These are phyloP conservation scores for Yoshiicerus persimilis DNA, from an alignment of 1,140 invertebrate species.

Conservation along the genomic window DNA sequence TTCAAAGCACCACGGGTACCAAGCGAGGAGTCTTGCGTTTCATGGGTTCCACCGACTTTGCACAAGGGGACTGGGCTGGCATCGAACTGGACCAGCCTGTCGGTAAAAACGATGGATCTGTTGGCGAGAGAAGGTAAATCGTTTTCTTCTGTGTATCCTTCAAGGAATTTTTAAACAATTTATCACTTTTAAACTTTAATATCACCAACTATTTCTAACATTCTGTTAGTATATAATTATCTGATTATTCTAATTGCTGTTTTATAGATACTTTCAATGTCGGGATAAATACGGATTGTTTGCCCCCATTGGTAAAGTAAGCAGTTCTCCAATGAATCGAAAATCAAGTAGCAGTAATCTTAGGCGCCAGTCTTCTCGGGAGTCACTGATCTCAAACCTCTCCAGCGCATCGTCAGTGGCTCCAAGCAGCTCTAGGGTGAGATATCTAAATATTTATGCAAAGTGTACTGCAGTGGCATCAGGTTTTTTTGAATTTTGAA, in stretches of 20 bases:
- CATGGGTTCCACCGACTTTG: conserved; percentile 78
- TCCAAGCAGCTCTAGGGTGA: conserved; percentile 57
- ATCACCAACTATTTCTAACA: not conserved
- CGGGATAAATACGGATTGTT: conserved; percentile 87
- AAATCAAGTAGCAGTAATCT: conserved; percentile 62
- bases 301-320: conserved; percentile 84
- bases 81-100: conserved; percentile 89
- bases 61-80: conserved; percentile 83
- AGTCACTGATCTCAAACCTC: conserved; percentile 73
- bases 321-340: conserved; percentile 73
- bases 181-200: too few relatives aligned
- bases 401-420: conserved; percentile 65
- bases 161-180: too few relatives aligned
- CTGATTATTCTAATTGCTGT: too few relatives aligned
- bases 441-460: not conserved
- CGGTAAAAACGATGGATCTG: conserved; percentile 95
- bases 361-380: conserved; percentile 75
- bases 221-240: not conserved
- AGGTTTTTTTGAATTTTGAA: not conserved
- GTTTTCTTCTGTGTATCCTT: not conserved
- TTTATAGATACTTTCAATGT: conserved; percentile 90
- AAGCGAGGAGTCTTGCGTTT: conserved; percentile 76
- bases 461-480: not conserved
- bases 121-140: conserved; percentile 64
- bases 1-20: conserved; percentile 79